Evolutionary conservation across 1,140 invertebrate genomes (phyloP).

Genomic region (Diuraphis noxia): DNA sequence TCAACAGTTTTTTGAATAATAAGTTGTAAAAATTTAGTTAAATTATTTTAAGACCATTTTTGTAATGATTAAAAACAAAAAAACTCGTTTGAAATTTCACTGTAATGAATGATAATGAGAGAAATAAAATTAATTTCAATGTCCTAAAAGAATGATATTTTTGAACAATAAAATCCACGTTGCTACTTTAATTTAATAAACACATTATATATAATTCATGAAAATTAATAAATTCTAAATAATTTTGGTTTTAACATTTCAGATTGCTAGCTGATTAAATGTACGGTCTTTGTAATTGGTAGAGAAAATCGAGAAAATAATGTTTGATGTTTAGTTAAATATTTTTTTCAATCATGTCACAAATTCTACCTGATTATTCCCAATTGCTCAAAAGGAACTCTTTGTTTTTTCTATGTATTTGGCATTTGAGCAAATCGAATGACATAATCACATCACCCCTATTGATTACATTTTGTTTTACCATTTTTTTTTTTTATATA

Average conservation of each 20-base stretch:
- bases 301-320: background rate
- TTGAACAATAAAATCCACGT: background rate
- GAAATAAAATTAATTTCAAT: background rate
- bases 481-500: constrained; percentile 12
- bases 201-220: background rate
- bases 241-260: background rate
- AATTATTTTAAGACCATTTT: too few relatives aligned
- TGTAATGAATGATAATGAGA: background rate
- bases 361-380: background rate
- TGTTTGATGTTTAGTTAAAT: background rate
- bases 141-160: too few relatives aligned
- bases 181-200: background rate
- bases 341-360: background rate
- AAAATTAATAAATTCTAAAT: background rate
- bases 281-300: background rate
- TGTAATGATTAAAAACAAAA: background rate
- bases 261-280: background rate
- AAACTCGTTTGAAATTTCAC: background rate
- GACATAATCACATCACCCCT: constrained; percentile 27
- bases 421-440: constrained; percentile 34
- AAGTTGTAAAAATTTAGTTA: background rate
- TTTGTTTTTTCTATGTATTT: constrained; percentile 18
- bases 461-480: constrained; percentile 30
- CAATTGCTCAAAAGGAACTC: constrained; percentile 24
- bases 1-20: background rate